Percentiles rank a stretch among this genome's conserved stretches.
These are phyloP conservation scores for Indicator indicator DNA, from an alignment of 2,113 vertebrate genomes.

Conservation along the genomic window DNA sequence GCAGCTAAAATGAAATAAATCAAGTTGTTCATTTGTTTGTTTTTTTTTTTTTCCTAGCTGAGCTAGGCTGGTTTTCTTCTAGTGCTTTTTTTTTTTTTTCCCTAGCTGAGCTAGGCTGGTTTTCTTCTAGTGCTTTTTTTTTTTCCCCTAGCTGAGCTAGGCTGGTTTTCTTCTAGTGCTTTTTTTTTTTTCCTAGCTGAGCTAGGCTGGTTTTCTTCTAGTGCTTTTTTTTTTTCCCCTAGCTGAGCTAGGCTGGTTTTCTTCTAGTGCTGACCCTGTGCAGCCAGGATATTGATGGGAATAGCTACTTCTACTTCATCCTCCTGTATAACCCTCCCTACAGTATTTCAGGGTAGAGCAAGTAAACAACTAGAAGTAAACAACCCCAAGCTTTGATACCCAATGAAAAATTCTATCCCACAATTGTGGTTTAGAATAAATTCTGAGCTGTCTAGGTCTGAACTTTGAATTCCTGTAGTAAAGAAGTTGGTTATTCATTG, in stretches of 20 bases:
- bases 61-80: neutral
- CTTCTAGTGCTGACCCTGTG: neutral
- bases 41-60: slow-evolving; percentile 8
- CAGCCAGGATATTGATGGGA: neutral
- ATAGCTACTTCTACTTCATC: neutral
- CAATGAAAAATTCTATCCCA: neutral
- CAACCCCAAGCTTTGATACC: neutral
- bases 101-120: neutral
- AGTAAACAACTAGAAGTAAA: neutral
- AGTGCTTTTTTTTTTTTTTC: slow-evolving; percentile 1
- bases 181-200: slow-evolving; percentile 9
- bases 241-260: neutral
- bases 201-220: neutral
- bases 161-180: neutral
- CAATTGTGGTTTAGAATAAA: neutral
- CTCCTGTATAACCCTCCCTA: neutral
- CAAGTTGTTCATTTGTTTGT: too few species aligned
- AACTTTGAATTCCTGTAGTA: neutral
- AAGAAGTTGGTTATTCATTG: neutral
- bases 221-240: slow-evolving; percentile 1
- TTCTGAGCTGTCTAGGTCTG: neutral
- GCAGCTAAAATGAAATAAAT: neutral
- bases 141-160: neutral
- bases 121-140: neutral
- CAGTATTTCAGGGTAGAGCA: neutral